A percentile compares a stretch with the other conserved stretches of the same genome.
Conservation (phyloP, 2,888 invertebrate genomes). For the Drosophila multiciliata region DNA sequence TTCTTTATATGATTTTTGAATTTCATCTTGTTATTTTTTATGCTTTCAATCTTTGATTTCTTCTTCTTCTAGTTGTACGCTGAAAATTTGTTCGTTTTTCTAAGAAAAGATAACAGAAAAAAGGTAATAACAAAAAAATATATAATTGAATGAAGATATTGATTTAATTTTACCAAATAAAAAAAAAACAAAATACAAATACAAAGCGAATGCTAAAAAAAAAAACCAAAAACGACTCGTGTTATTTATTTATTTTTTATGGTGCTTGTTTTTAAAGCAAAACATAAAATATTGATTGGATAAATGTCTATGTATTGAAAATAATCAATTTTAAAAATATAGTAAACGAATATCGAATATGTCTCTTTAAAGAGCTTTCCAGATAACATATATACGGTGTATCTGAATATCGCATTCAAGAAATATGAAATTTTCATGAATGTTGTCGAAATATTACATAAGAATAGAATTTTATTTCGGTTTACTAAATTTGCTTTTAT, state of each 20-base stretch:
- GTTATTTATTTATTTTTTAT: conserved; percentile 33
- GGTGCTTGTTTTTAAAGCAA: background rate
- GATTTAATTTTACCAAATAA: conserved; percentile 80
- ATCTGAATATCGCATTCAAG: background rate
- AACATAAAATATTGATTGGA: background rate
- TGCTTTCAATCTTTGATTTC: conserved; percentile 70
- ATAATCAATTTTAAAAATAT: conserved; percentile 4
- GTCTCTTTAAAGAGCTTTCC: background rate
- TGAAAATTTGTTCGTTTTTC: conserved; percentile 81
- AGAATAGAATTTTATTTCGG: background rate
- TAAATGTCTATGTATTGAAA: conserved; percentile 1
- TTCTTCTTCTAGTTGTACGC: conserved; percentile 80
- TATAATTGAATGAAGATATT: conserved; percentile 73
- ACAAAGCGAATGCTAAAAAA: conserved; percentile 59
- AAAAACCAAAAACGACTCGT: conserved; percentile 15
- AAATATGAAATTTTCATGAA: background rate
- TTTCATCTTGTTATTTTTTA: conserved; percentile 59
- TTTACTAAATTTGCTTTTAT: background rate
- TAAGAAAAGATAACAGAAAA: conserved; percentile 79
- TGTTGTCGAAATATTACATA: background rate
- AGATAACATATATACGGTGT: background rate
- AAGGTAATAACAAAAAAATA: conserved; percentile 76
- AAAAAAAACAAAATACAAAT: conserved; percentile 44
- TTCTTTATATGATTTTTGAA: conserved; percentile 39
- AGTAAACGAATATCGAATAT: background rate